Percentiles rank a stretch among this genome's conserved stretches.
phyloP scores from a whole-genome alignment of 2,113 vertebrate species.

The Lutjanus erythropterus region DNA sequence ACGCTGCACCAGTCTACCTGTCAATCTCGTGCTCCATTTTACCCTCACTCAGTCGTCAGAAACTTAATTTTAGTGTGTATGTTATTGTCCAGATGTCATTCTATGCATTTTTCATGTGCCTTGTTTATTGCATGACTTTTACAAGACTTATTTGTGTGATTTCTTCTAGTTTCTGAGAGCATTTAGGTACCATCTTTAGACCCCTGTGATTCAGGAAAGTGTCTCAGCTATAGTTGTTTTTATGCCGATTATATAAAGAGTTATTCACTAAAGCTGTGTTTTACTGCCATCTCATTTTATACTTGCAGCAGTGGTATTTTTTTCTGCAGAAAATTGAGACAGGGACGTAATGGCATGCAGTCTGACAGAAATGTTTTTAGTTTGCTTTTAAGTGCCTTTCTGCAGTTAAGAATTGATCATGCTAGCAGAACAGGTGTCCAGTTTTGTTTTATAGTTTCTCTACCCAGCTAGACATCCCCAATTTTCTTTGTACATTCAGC shows the following conservation, averaged over 20 bases:
- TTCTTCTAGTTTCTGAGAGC: background rate
- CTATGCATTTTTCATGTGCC: background rate
- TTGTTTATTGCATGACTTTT: background rate
- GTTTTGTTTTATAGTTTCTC: conserved; percentile 27
- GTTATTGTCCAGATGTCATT: background rate
- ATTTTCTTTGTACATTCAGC: conserved; percentile 5
- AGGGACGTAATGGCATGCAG: background rate
- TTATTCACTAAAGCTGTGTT: conserved; percentile 24
- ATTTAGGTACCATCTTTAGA: background rate
- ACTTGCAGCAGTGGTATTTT: background rate
- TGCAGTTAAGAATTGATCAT: conserved; percentile 14
- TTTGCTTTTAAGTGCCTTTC: conserved; percentile 14
- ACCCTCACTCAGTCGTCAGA: background rate
- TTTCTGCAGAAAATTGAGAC: background rate
- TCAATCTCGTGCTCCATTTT: background rate
- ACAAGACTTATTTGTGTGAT: background rate
- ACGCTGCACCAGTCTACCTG: rapidly evolving
- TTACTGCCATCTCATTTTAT: conserved; percentile 1
- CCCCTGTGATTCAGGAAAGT: background rate
- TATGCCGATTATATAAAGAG: conserved; percentile 1
- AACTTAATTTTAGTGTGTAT: background rate
- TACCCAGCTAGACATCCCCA: conserved; percentile 3
- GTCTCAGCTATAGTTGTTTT: conserved; percentile 5
- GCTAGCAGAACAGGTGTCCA: conserved; percentile 3
- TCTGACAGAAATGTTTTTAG: background rate